These are phyloP conservation scores for Ctenodactylus gundi DNA, from an alignment of 2,113 vertebrate species.

Conservation along the genomic window DNA sequence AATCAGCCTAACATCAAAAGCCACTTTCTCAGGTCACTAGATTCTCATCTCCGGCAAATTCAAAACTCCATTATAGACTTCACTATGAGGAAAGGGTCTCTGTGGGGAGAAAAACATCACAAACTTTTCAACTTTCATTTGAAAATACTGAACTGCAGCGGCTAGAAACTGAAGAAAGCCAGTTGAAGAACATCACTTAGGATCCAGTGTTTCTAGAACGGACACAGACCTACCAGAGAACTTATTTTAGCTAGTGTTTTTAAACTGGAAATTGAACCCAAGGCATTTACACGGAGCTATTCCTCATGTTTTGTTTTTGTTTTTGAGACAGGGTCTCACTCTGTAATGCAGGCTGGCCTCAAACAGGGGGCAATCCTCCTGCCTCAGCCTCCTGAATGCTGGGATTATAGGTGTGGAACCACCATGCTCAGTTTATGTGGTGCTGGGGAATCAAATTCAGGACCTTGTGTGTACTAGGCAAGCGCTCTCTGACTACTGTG, in stretches of 20 bases:
- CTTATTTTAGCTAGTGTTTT: neutral
- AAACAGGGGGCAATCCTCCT: too few species aligned
- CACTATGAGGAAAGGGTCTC: neutral
- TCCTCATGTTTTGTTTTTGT: too few species aligned
- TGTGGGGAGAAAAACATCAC: neutral
- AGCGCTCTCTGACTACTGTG: too few species aligned
- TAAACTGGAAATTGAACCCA: too few species aligned
- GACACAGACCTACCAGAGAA: neutral
- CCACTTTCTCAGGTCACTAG: neutral
- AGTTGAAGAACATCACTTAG: neutral
- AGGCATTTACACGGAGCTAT: too few species aligned
- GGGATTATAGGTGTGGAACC: too few species aligned
- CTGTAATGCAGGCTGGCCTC: too few species aligned
- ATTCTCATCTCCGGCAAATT: conserved; percentile 1
- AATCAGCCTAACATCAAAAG: conserved; percentile 20
- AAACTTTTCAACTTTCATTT: neutral
- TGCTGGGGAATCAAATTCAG: too few species aligned
- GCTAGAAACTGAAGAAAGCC: neutral
- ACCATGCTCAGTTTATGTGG: too few species aligned
- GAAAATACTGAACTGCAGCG: neutral
- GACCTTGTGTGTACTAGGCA: too few species aligned
- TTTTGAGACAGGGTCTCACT: too few species aligned
- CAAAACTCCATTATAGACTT: neutral
- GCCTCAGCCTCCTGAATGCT: too few species aligned
- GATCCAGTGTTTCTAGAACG: neutral